Conservation (phyloP, 2,797 vertebrate species). For the Leptoclinus maculatus region DNA sequence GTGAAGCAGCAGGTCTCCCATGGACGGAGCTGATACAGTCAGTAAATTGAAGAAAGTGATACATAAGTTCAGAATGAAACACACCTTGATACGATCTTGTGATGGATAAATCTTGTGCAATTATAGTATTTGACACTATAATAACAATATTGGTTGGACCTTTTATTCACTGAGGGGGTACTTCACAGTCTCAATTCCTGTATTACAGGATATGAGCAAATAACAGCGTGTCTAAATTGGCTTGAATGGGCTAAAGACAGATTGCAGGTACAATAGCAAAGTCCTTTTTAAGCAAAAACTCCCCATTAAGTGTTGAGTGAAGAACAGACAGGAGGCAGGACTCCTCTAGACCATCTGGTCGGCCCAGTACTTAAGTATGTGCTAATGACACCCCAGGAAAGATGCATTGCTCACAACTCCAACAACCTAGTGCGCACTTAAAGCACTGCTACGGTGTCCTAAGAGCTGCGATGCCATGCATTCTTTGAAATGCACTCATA, state of each 20-base stretch:
- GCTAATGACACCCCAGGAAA: conserved; percentile 46
- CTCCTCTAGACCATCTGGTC: conserved; percentile 58
- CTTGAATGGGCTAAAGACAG: not conserved
- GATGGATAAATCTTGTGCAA: not conserved
- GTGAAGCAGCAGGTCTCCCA: not conserved
- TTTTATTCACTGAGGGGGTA: not conserved
- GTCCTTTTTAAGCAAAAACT: not conserved
- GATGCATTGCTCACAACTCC: conserved; percentile 30
- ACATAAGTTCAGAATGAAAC: not conserved
- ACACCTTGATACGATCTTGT: not conserved
- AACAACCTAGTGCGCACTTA: conserved; percentile 37
- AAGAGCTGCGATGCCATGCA: conserved; percentile 22
- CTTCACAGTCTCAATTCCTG: not conserved
- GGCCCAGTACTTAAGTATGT: conserved; percentile 60
- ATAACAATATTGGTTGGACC: not conserved
- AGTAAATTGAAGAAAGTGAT: not conserved
- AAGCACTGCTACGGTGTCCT: conserved; percentile 1
- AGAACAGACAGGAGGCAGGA: conserved; percentile 10
- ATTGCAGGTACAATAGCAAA: not conserved
- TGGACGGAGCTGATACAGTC: not conserved
- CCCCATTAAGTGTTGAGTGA: conserved; percentile 5
- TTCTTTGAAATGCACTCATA: conserved; percentile 49
- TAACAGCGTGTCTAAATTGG: not conserved
- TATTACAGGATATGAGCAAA: not conserved
- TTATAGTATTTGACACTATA: not conserved